phyloP scores from a whole-genome alignment of 2,888 invertebrate species.

The Macrostomum cliftonense region DNA sequence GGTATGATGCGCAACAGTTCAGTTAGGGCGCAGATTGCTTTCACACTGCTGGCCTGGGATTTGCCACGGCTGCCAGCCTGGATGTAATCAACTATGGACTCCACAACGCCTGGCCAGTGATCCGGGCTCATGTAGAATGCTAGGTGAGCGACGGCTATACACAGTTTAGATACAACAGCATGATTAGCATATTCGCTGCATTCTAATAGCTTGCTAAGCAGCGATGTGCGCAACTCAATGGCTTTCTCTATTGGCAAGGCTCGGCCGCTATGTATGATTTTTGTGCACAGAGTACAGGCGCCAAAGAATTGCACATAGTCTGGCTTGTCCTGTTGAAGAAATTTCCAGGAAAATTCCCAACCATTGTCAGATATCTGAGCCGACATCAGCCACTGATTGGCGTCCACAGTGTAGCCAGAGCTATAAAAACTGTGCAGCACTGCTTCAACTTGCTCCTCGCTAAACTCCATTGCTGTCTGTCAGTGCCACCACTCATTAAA shows the following conservation, averaged over 20 bases:
- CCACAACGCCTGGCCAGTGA: not conserved
- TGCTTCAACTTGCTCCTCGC: conserved; percentile 1
- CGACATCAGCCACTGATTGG: conserved; percentile 10
- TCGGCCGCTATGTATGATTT: conserved; percentile 11
- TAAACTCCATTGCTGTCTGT: conserved; percentile 1
- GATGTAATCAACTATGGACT: no score
- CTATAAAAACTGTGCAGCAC: conserved; percentile 3
- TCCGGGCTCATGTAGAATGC: conserved; percentile 3
- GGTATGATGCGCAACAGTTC: no score
- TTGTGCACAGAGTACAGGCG: conserved; percentile 11
- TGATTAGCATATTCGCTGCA: conserved; percentile 1
- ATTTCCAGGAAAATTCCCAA: conserved; percentile 11
- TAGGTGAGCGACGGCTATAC: conserved; percentile 3
- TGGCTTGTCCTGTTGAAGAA: conserved; percentile 9
- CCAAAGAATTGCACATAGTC: conserved; percentile 12
- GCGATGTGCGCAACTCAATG: conserved; percentile 1
- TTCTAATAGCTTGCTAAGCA: conserved; percentile 1
- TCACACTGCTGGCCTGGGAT: no score
- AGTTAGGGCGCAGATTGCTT: no score
- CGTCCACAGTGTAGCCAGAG: conserved; percentile 2
- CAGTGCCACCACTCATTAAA: no score
- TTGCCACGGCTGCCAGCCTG: no score
- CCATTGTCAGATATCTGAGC: conserved; percentile 11
- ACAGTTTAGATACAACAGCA: conserved; percentile 3
- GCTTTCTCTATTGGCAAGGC: not conserved